Base-by-base conservation (phyloP, 2,888 invertebrate genomes). In the Gibbula magus region DNA sequence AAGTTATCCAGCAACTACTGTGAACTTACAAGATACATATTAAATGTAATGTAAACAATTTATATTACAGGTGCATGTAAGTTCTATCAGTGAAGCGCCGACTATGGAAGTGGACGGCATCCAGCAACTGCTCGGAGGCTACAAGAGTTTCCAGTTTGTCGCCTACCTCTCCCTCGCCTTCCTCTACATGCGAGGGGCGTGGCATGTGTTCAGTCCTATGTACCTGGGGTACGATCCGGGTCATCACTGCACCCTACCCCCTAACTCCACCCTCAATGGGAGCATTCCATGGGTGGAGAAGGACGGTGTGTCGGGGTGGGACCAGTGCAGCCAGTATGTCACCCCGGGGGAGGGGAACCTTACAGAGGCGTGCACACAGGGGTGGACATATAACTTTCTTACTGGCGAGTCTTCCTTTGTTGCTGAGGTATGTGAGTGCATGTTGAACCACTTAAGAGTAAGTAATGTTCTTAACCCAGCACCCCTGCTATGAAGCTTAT, bases 151-250 rank as follows among this genome's bases (percentile, higher is more conserved):
- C 80, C 89, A 89, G 75, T 75, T 85, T 29, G 70, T 88, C 13
- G 77, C 88, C 3, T 89, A 82, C 80, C 20, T 87, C 2, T 73
- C 84, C 32, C 77, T 90, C 32, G 83, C 88, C 7, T 81, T 88
- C 52, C 84, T 89, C 8, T 87, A 88, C 83, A 83, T 90, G 86
- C 81, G 89, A 45, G 89, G 89, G 35, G 85, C 87, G 8, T 89
- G 88, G 88, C 89, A 87, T 51, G 86, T 88, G 10, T 84, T 89
- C 70, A 85, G 81, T n/a, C 85, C 87, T 20, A 83, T 89, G 25
- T 87, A 86, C 70, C 77, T 86, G 10, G 89, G 84, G n/a, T 82
- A 80, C 45, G 81, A 83, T 18, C 88, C 89, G 29, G 81, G 81
- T 8, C 86, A 87, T 79, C 77, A 84, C 74, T 89, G 89, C 77